These are phyloP conservation scores for Drosophila histrio DNA, from an alignment of 2,888 invertebrate species.

Conservation along the genomic window DNA sequence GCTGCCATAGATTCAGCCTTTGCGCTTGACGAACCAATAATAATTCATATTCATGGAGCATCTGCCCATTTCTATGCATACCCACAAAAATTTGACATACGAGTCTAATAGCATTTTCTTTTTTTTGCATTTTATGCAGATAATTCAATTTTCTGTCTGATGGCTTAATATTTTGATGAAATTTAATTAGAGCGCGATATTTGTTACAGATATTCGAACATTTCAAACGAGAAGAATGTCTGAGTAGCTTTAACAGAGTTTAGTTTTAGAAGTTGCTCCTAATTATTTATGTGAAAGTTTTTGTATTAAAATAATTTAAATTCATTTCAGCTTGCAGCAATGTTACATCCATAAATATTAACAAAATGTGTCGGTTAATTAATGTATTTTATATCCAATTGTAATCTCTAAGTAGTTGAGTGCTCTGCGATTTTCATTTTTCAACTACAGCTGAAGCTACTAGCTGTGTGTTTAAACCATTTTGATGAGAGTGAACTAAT, in stretches of 20 bases:
- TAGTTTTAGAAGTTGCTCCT: too few relatives aligned
- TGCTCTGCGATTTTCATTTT: background rate
- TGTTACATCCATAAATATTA: too few relatives aligned
- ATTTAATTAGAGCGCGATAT: conserved; percentile 13
- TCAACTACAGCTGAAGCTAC: background rate
- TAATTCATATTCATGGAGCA: conserved; percentile 72
- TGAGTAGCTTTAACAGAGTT: too few relatives aligned
- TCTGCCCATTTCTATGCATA: conserved; percentile 57
- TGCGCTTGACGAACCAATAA: conserved; percentile 71
- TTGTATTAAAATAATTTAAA: too few relatives aligned
- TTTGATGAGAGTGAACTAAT: conserved; percentile 20
- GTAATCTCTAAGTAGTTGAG: background rate
- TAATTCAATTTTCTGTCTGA: conserved; percentile 8
- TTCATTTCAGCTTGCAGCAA: too few relatives aligned
- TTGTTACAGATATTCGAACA: too few relatives aligned
- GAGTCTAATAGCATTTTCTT: conserved; percentile 56
- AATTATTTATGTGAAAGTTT: too few relatives aligned
- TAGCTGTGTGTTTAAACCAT: background rate
- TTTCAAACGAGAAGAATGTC: too few relatives aligned
- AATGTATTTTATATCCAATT: background rate
- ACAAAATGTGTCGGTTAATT: background rate
- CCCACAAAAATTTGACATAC: conserved; percentile 26
- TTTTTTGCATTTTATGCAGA: conserved; percentile 9
- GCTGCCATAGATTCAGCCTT: conserved; percentile 6
- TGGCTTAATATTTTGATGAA: background rate